Evolutionary conservation across 2,797 vertebrate species (phyloP), one percentile per base, ranked within the genome.

Genomic region (Erethizon dorsatum): DNA sequence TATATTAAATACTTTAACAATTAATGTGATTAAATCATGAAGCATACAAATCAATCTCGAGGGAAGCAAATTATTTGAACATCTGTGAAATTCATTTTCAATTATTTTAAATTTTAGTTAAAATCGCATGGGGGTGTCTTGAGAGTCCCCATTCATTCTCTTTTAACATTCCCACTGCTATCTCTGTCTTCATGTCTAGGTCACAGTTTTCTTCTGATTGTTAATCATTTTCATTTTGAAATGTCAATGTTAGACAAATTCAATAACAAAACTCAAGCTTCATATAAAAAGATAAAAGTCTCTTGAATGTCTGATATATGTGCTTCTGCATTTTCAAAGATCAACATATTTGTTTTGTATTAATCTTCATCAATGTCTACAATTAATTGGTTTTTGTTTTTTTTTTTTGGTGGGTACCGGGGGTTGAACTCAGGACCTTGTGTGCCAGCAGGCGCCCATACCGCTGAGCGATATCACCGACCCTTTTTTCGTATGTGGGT

Each of bases 41-140:
- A 91, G 67, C 88, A 52, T 94, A 89, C 83, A 94, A 84, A 93
- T 84, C 83, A 95, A 41, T 89, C 88, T 91, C 84, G 77, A 83
- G 87, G 89, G 90, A 95, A 94, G 87, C 93, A 93, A 57, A 91
- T 90, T 67, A 90, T 95, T 91, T 91, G 97, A 97, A 96, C 63
- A 93, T 94, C 50, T 97, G 95, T 87, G 63, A 95, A 97, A 93
- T 96, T 91, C 45, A 69, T 91, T 89, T 96, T 73, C 63, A 95
- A 93, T 91, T 80, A 94, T 92, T 95, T 90, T 71, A 87, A 90
- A 95, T 89, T 93, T 95, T 94, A 94, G 22, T 95, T 96, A 95
- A 90, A 80, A 95, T 95, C 95, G 13, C 17, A 80, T 31, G 28
- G 41, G n/a, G 26, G 20, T 83, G 15, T 61, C 93, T 77, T 86